Evolutionary conservation across 2,797 vertebrate genomes (phyloP).

Genomic region (Bradypodion ventrale): DNA sequence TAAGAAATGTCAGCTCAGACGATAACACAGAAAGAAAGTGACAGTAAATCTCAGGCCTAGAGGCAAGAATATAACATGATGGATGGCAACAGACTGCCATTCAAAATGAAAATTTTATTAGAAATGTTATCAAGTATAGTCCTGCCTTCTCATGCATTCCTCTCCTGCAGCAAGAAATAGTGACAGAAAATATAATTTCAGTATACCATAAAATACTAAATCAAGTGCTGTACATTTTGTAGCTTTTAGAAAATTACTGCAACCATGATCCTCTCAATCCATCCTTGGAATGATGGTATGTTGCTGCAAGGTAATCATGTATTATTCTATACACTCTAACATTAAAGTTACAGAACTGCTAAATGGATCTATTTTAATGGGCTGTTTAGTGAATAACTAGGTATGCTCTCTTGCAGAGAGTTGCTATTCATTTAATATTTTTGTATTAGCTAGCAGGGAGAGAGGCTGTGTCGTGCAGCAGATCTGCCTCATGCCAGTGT

Average conservation of each 20-base stretch:
- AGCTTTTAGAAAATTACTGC: neutral
- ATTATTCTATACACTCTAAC: neutral
- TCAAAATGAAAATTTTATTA: slow-evolving; percentile 30
- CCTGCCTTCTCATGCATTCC: slow-evolving; percentile 24
- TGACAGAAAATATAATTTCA: neutral
- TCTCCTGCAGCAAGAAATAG: neutral
- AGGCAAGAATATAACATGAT: slow-evolving; percentile 18
- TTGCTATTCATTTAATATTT: too few relatives aligned
- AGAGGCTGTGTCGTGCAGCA: too few relatives aligned
- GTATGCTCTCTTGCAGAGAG: too few relatives aligned
- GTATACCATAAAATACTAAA: neutral
- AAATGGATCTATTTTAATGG: too few relatives aligned
- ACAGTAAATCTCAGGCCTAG: neutral
- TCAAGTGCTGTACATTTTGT: neutral
- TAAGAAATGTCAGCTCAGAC: slow-evolving; percentile 24
- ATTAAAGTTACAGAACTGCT: too few relatives aligned
- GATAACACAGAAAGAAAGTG: slow-evolving; percentile 42
- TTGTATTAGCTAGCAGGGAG: too few relatives aligned
- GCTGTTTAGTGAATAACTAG: too few relatives aligned
- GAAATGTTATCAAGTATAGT: slow-evolving; percentile 10
- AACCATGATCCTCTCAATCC: neutral
- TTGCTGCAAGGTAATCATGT: neutral
- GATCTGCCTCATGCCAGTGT: too few relatives aligned
- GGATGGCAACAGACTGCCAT: slow-evolving; percentile 13
- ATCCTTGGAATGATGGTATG: neutral